phyloP scores from a whole-genome alignment of 2,888 invertebrate genomes.

The Papilio elwesi region DNA sequence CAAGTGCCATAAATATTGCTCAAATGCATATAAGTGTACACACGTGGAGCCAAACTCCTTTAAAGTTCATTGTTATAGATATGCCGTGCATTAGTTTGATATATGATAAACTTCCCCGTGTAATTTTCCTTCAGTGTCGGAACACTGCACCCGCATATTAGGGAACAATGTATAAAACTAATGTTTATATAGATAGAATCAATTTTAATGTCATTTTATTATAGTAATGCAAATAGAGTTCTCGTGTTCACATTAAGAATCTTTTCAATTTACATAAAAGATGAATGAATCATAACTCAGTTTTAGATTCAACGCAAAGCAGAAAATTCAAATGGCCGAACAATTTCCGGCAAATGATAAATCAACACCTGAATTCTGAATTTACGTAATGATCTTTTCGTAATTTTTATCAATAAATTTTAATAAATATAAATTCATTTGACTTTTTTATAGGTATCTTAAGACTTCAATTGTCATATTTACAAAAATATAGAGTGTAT shows the following conservation, averaged over 20 bases:
- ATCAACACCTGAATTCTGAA: not conserved
- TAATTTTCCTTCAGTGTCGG: not conserved
- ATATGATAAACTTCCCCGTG: slow-evolving; percentile 6
- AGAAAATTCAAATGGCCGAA: not conserved
- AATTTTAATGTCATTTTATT: not conserved
- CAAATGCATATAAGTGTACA: slow-evolving; percentile 8
- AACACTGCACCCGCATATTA: not conserved
- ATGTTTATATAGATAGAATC: not conserved
- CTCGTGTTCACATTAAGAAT: no score
- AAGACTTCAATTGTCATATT: no score
- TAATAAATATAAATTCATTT: no score
- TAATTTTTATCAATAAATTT: not conserved
- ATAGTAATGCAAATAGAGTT: not conserved
- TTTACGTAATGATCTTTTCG: not conserved
- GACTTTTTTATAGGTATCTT: not conserved
- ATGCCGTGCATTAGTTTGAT: slow-evolving; percentile 5
- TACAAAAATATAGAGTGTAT: no score
- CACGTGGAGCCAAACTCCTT: slow-evolving; percentile 21
- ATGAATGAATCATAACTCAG: not conserved
- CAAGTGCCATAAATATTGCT: slow-evolving; percentile 33
- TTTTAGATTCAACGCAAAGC: not conserved
- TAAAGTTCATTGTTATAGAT: slow-evolving; percentile 19
- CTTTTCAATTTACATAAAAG: no score
- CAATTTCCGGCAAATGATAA: slow-evolving; percentile 1
- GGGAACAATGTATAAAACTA: not conserved